Conservation (phyloP, 92 coral and sea anemone species). For the Montipora capitata region DNA sequence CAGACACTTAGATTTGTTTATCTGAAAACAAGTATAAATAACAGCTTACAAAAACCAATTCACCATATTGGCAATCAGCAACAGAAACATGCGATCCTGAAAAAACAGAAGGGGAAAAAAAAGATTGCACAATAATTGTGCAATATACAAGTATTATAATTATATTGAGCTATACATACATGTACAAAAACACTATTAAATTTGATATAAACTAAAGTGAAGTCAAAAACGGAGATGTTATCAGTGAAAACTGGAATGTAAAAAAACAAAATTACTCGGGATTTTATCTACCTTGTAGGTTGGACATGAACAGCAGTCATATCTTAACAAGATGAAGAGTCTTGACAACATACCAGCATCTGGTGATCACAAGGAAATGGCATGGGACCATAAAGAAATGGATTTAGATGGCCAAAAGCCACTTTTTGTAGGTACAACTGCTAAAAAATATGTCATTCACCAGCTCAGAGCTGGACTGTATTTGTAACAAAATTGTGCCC, state of each 20-base stretch:
- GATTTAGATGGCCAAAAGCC: too few species aligned
- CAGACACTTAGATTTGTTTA: too few species aligned
- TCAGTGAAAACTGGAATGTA: background rate
- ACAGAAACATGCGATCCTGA: conserved; percentile 96
- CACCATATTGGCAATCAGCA: conserved; percentile 90
- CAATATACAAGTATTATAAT: too few species aligned
- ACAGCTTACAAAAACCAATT: conserved; percentile 98
- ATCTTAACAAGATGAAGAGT: conserved; percentile 83
- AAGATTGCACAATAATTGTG: background rate
- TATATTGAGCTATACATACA: too few species aligned
- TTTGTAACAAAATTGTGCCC: too few species aligned
- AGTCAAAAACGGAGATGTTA: too few species aligned
- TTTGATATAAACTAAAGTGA: too few species aligned
- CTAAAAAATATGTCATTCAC: too few species aligned
- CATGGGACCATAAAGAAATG: too few species aligned
- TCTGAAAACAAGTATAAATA: background rate
- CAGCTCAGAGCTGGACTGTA: too few species aligned
- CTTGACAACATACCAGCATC: conserved; percentile 87
- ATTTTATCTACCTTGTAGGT: conserved; percentile 86
- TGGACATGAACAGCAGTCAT: conserved; percentile 95
- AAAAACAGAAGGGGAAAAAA: background rate
- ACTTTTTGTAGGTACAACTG: too few species aligned
- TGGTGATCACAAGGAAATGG: conserved; percentile 30
- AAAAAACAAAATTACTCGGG: background rate
- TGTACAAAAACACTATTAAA: too few species aligned